Base-by-base conservation (phyloP, 2,113 vertebrate genomes). In the Rhinoderma darwinii region DNA sequence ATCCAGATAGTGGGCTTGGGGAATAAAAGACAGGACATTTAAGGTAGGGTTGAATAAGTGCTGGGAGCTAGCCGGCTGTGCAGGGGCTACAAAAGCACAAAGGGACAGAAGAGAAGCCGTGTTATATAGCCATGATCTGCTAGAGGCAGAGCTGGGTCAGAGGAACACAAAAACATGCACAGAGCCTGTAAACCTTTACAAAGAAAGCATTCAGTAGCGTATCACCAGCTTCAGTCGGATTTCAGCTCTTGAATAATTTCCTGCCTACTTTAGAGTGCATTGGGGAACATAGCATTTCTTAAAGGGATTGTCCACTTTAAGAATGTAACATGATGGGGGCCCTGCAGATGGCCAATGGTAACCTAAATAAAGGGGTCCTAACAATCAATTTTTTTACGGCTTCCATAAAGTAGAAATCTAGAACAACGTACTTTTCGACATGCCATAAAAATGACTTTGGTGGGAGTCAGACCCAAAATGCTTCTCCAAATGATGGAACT, bases 1-100 rank as follows among this genome's bases (percentile, higher is more conserved):
- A 99, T 99, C 98, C 98, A 99, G 97, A 99, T 99, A 99, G 97
- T 99, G 98, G 96, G 98, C 98, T 99, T 99, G 96, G 96, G 93
- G 97, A 95, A 99, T 98, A 99, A 99, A 98, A 98, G 96, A 99
- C 96, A 99, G 94, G 96, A 98, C 96, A 97, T 97, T 95, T 98
- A 96, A 97, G 95, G 96, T 95, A 96, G 95, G 96, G 93, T 96
- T 94, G 92, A 96, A 95, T 90, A 92, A 94, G 91, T 91, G 87
- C 91, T 91, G 20, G 91, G 89, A 92, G 90, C 90, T 93, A 93
- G 68, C 73, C 90, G 89, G 93, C 89, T 92, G 93, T 93, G 93
- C 92, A 88, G 89, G 91, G 89, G 88, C 87, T 81, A 88, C 82
- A 88, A 90, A 92, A 88, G 39, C 77, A 91, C 90, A 89, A 89